phyloP scores from a whole-genome alignment of 2,888 invertebrate species.

The Tenthredo mesomela region DNA sequence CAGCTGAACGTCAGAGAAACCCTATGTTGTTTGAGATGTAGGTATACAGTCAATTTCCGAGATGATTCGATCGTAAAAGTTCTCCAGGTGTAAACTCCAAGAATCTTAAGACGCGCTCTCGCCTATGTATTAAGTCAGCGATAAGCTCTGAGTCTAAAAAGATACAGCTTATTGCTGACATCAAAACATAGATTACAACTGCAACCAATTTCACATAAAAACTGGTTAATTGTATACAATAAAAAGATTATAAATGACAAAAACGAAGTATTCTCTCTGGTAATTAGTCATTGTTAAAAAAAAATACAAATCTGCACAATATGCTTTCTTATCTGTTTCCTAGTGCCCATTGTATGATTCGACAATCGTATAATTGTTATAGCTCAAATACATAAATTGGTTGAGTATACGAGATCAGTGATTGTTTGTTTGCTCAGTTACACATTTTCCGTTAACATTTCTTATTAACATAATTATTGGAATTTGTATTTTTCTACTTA shows the following conservation, averaged over 20 bases:
- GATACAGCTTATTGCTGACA: no score
- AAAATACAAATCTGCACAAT: not conserved
- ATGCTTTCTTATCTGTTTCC: not conserved
- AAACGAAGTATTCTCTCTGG: not conserved
- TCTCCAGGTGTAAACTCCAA: not conserved
- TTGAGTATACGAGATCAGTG: not conserved
- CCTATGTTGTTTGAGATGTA: not conserved
- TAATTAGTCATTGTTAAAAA: not conserved
- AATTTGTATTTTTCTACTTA: not conserved
- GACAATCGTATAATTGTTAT: not conserved
- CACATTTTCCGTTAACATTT: conserved; percentile 3
- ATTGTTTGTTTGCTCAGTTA: not conserved
- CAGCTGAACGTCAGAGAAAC: not conserved
- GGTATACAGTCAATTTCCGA: not conserved
- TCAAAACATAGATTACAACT: not conserved
- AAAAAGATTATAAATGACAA: not conserved
- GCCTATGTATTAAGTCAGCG: not conserved
- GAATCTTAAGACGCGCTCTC: not conserved
- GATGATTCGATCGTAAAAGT: conserved; percentile 2
- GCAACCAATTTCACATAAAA: not conserved
- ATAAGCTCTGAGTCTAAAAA: not conserved
- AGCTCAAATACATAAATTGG: not conserved
- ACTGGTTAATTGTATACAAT: no score
- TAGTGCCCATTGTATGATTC: not conserved
- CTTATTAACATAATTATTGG: not conserved